A percentile compares a stretch with the other conserved stretches of the same genome.
phyloP scores from a whole-genome alignment of 1,140 invertebrate species.

The Cecropterus lyciades region DNA sequence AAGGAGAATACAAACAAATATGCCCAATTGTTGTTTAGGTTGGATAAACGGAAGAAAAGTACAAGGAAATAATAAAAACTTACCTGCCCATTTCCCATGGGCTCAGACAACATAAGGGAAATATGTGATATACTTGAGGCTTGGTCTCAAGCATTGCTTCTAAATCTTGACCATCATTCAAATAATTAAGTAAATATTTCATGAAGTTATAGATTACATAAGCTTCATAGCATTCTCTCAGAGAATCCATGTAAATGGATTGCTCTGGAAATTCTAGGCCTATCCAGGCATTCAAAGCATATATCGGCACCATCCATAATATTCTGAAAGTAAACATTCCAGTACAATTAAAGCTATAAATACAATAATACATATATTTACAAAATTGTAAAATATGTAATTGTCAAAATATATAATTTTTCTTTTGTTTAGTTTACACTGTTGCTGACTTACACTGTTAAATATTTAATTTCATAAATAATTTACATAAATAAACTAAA shows the following conservation, averaged over 20 bases:
- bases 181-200: conserved; percentile 96
- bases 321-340: conserved; percentile 87
- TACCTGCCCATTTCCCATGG: conserved; percentile 95
- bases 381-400: not conserved
- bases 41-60: no score
- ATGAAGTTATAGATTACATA: conserved; percentile 99
- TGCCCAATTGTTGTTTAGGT: no score
- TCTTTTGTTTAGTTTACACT: no score
- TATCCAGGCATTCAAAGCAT: conserved; percentile 96
- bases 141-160: conserved; percentile 93
- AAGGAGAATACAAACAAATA: no score
- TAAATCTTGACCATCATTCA: conserved; percentile 92
- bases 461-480: no score
- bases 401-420: not conserved
- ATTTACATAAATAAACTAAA: no score
- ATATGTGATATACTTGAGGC: conserved; percentile 93
- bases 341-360: no score
- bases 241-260: conserved; percentile 96
- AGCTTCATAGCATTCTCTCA: conserved; percentile 97
- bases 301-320: conserved; percentile 99
- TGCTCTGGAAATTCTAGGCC: conserved; percentile 92
- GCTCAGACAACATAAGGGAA: conserved; percentile 92
- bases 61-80: conserved; percentile 36
- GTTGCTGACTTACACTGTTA: no score
- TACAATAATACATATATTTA: no score